These are phyloP conservation scores for Phallusia fumigata DNA, from an alignment of 23 tunicate genomes.

Conservation along the genomic window DNA sequence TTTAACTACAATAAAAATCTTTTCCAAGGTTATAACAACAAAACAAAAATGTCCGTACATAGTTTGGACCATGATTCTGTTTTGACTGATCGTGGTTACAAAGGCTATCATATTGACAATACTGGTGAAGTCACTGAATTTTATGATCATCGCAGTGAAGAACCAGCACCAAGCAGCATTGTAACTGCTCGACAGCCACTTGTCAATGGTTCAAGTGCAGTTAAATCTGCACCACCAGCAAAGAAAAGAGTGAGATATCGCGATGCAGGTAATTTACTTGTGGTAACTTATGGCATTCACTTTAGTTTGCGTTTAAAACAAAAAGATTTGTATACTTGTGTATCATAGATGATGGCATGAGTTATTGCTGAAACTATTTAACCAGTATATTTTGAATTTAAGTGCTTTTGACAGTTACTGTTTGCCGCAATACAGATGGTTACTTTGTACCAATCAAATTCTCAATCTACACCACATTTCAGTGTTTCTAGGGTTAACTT, in stretches of 20 bases:
- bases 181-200: constrained; percentile 25
- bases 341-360: too few relatives aligned
- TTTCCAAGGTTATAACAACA: too few relatives aligned
- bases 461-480: too few relatives aligned
- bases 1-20: too few relatives aligned
- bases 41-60: constrained; percentile 64
- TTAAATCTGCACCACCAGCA: neutral
- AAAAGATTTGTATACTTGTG: too few relatives aligned
- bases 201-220: constrained; percentile 4
- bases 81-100: constrained; percentile 44
- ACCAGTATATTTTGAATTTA: neutral
- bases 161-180: constrained; percentile 26
- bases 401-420: too few relatives aligned
- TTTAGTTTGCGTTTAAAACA: too few relatives aligned
- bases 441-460: too few relatives aligned
- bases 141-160: constrained; percentile 86
- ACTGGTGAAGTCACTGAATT: constrained; percentile 88
- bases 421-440: too few relatives aligned
- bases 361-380: too few relatives aligned
- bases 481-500: neutral
- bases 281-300: too few relatives aligned
- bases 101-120: constrained; percentile 77
- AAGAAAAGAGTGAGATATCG: constrained; percentile 28
- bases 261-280: constrained; percentile 24
- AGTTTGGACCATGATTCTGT: constrained; percentile 70